Base-by-base conservation (phyloP, 2,113 vertebrate genomes). In the Chiloscyllium plagiosum region DNA sequence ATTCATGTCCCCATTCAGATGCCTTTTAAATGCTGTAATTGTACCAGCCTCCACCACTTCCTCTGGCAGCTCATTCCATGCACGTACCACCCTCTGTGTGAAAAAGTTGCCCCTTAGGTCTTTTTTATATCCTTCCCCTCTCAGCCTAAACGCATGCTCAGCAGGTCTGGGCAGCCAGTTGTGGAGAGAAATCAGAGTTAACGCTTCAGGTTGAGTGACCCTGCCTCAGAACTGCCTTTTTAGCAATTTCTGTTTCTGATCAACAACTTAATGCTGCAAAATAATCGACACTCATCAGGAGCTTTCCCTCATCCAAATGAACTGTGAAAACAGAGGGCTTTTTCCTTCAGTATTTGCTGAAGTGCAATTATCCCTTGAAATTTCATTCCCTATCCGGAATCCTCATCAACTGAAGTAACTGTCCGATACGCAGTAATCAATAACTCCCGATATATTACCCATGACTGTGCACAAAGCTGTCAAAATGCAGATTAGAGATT, bases 311-410 rank as follows among this genome's bases (percentile, higher is more conserved):
- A 66, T 66, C 89, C 33, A 37, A 22, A 93, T 66, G 33, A 17
- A 93, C 89, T 66, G 89, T 61, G n/a, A 93, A 92, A 93, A 93
- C 61, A 66, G 89, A 93, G 61, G 89, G 56, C 10, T 10, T 56
- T 92, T 65, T 90, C 61, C 87, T 66, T 93, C 89, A 66, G 5
- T 37, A 37, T 93, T 61, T 66, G 61, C 61, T 93, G 56, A 93
- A 37, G 56, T 15, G 66, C 61, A 93, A 93, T 61, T 93, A 93
- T 61, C 37, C 37, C 89, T 37, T n/a, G 33, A 66, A 33, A 4
- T 19, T 66, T 29, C 24, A 89, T 50, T 50, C 50, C 29, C 33
- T 93, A 66, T 66, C 89, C 66, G 37, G 89, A 66, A 90, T n/a
- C 87, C 61, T 90, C 87, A 90, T 61, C 87, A 61, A 90, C 10